These are phyloP conservation scores for Pristionchus mayeri DNA, from an alignment of 2,888 invertebrate species.

Conservation along the genomic window DNA sequence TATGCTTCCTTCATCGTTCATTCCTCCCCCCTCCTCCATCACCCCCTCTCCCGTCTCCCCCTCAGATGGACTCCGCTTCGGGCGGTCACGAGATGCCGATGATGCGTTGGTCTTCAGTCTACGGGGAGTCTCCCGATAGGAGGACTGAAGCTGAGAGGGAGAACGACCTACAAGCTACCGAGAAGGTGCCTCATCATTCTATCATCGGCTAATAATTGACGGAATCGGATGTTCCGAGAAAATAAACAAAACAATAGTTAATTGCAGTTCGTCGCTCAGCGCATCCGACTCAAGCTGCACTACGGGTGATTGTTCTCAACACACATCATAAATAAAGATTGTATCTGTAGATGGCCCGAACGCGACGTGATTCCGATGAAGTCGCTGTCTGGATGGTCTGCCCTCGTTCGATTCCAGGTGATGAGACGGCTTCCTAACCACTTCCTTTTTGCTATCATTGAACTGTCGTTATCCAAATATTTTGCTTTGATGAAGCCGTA, in stretches of 20 bases:
- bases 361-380: conserved; percentile 22
- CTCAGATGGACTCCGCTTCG: background rate
- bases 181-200: conserved; percentile 5
- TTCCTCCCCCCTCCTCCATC: background rate
- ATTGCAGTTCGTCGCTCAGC: conserved; percentile 31
- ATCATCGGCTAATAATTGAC: too few relatives aligned
- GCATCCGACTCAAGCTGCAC: conserved; percentile 35
- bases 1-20: too few relatives aligned
- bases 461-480: background rate
- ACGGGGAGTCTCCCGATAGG: background rate
- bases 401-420: conserved; percentile 23
- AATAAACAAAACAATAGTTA: too few relatives aligned
- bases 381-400: conserved; percentile 13
- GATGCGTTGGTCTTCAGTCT: conserved; percentile 21
- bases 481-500: background rate
- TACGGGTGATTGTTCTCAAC: background rate
- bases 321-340: too few relatives aligned
- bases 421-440: background rate
- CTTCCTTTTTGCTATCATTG: background rate
- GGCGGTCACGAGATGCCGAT: background rate
- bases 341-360: background rate
- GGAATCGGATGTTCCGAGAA: too few relatives aligned
- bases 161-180: background rate
- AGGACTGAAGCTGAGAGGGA: background rate
- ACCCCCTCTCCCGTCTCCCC: background rate